Percentiles rank a stretch among this genome's conserved stretches.
phyloP scores from a whole-genome alignment of 2,888 invertebrate genomes.

The Rhorus exstirpatorius region DNA sequence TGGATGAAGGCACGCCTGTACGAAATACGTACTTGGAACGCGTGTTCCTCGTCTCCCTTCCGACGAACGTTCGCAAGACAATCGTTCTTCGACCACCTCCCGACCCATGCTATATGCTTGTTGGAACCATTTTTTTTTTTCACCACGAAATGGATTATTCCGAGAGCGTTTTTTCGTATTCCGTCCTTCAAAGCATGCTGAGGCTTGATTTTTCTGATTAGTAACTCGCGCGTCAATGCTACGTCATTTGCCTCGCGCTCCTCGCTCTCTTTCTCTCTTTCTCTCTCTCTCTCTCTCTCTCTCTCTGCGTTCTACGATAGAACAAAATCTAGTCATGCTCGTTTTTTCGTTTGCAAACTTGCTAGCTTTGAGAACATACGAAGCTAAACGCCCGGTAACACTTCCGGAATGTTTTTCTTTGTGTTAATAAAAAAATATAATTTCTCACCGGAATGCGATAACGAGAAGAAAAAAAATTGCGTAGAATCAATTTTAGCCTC shows the following conservation, averaged over 20 bases:
- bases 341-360: background rate
- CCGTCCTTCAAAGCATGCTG: background rate
- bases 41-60: constrained; percentile 28
- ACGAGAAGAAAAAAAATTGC: background rate
- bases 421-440: background rate
- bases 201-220: constrained; percentile 5
- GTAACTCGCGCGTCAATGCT: constrained; percentile 38
- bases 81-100: background rate
- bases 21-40: constrained; percentile 46
- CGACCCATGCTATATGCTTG: background rate
- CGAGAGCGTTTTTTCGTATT: background rate
- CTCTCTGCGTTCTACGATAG: background rate
- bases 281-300: background rate
- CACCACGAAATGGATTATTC: background rate
- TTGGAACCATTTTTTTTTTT: background rate
- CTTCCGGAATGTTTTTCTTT: constrained; percentile 31
- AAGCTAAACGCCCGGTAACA: constrained; percentile 29
- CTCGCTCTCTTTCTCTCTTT: background rate
- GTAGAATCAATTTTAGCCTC: constrained; percentile 28
- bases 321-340: constrained; percentile 6
- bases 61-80: constrained; percentile 32
- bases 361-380: background rate
- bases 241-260: constrained; percentile 30
- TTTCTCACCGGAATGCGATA: constrained; percentile 10
- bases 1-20: constrained; percentile 39